phyloP scores from a whole-genome alignment of 2,113 vertebrate genomes.

The Thalassarche chlororhynchos region DNA sequence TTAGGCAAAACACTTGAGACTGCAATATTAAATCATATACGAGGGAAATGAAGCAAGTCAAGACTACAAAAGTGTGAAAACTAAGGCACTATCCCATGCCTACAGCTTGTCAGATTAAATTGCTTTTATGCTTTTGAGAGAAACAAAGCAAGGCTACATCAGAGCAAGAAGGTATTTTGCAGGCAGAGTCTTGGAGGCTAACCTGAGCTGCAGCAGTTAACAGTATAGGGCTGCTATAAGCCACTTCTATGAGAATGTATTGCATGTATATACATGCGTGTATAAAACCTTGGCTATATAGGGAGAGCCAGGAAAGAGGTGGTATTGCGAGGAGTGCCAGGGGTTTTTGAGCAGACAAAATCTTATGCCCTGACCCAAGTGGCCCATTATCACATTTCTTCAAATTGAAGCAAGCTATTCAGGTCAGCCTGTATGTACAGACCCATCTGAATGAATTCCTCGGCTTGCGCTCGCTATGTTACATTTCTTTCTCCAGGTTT shows the following conservation, averaged over 20 bases:
- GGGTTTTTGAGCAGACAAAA: background rate
- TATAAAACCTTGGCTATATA: background rate
- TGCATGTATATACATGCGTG: fast-evolving
- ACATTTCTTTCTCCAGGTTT: background rate
- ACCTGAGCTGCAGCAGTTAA: background rate
- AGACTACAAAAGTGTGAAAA: background rate
- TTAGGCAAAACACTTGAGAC: background rate
- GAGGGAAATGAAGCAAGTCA: background rate
- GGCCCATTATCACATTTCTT: background rate
- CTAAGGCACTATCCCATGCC: background rate
- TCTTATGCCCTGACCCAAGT: background rate
- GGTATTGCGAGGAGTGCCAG: background rate
- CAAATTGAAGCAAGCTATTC: background rate
- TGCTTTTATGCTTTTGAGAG: background rate
- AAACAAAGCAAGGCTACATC: background rate
- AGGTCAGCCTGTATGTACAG: background rate
- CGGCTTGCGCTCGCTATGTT: background rate
- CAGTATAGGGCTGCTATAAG: background rate
- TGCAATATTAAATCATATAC: background rate
- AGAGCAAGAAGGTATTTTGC: background rate
- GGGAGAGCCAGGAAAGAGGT: background rate
- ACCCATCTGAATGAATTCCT: background rate
- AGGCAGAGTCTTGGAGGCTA: background rate
- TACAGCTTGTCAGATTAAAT: background rate
- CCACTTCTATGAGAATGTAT: background rate